phyloP scores from a whole-genome alignment of 2,888 invertebrate species.

The Tetragonisca angustula region DNA sequence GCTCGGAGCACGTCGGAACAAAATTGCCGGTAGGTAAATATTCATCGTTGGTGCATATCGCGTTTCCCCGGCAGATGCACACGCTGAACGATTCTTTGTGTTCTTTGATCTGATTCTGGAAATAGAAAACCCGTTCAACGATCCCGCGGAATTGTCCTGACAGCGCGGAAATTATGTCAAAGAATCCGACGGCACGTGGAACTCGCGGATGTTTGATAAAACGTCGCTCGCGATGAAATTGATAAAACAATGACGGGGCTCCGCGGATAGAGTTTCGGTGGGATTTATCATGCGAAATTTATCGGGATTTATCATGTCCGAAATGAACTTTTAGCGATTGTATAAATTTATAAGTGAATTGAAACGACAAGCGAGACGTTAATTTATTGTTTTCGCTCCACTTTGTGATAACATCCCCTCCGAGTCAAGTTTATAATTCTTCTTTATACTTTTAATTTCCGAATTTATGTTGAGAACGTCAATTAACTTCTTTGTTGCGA shows the following conservation, averaged over 20 bases:
- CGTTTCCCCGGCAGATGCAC: not conserved
- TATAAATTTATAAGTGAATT: not conserved
- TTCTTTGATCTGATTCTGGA: conserved; percentile 20
- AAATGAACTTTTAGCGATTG: not conserved
- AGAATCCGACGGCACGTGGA: too few species aligned
- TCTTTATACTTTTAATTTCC: too few species aligned
- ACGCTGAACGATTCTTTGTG: not conserved
- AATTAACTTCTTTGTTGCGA: too few species aligned
- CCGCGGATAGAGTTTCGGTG: not conserved
- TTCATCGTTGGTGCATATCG: conserved; percentile 18
- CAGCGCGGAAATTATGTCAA: conserved; percentile 1
- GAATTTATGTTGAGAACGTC: too few species aligned
- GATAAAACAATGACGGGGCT: too few species aligned
- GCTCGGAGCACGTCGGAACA: conserved; percentile 14
- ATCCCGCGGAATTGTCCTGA: conserved; percentile 10
- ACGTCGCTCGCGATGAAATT: not conserved
- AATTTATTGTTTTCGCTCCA: not conserved
- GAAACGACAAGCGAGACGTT: not conserved
- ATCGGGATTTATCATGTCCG: not conserved
- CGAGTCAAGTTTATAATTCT: too few species aligned
- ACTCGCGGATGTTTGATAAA: not conserved
- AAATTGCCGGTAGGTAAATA: conserved; percentile 29
- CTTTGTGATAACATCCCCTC: too few species aligned
- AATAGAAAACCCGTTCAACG: not conserved
- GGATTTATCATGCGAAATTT: not conserved